Evolutionary conservation across 2,888 invertebrate species (phyloP), one percentile per base, ranked within the genome.

Genomic region (Heliconius charithonia): DNA sequence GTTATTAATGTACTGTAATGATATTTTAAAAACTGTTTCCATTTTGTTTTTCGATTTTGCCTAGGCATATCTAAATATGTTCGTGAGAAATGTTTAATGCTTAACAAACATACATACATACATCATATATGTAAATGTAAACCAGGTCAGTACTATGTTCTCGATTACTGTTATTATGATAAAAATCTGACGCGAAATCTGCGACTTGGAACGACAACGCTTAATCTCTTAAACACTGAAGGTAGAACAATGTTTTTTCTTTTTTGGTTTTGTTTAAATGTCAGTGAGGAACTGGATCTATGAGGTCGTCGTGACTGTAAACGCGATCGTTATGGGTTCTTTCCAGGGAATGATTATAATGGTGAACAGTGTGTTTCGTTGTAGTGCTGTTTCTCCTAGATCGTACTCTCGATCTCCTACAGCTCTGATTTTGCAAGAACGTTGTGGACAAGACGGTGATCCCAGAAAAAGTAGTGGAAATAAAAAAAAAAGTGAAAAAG

Each of bases 141-240:
- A 76, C 80, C 74, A 59, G 66, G 79, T 70, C 80, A 41, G 67
- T 51, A 29, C 74, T 65, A 71, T 45, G 78, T 62, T 80, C 80
- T 78, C 71, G 32, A 80, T 78, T 77, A 71, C 59, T 27, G 72
- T 66, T 70, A 78, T 76, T 80, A 74, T 51, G 76, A 80, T 80
- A 76, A 80, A 41, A 74, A 79, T 80, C 76, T 63, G 32, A 56
- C 59, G 69, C 25, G 69, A 69, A 69, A 45, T 63, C 75, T 45
- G 59, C 78, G 72, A 72, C 45, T 67, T 32, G 80, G 78, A 80
- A 80, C 66, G 59, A 29, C 71, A 75, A 62, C 67, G 25, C 27
- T 75, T 62, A 67, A 76, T 76, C 66, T 72, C 56, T 67, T n/a
- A 74, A 19, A 29, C 22, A 62, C 66, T 45, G 37, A 41, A 62